phyloP scores from a whole-genome alignment of 2,113 vertebrate genomes.

The Actenoides hombroni region DNA sequence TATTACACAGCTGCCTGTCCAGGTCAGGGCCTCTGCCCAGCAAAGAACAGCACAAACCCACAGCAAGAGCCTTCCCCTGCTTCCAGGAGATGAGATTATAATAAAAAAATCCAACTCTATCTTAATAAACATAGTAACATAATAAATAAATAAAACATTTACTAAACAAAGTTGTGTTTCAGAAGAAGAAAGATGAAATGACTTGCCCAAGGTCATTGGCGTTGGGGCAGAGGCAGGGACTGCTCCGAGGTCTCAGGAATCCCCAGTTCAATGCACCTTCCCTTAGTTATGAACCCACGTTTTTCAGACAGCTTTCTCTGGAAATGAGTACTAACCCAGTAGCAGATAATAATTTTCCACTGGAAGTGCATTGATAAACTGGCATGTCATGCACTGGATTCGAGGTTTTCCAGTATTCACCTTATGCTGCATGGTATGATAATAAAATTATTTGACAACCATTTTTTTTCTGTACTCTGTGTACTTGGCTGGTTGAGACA shows the following conservation, averaged over 20 bases:
- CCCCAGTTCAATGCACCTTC: fast-evolving
- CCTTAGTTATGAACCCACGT: not conserved
- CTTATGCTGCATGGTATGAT: fast-evolving
- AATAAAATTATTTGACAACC: not conserved
- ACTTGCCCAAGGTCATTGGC: not conserved
- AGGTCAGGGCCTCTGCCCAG: not conserved
- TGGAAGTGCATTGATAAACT: not conserved
- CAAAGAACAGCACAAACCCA: not conserved
- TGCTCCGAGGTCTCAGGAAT: not conserved
- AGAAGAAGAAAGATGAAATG: not conserved
- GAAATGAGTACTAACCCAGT: not conserved
- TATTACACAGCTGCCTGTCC: not conserved
- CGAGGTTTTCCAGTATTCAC: not conserved
- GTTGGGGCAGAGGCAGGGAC: not conserved
- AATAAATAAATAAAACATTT: not conserved
- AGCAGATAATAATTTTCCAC: not conserved
- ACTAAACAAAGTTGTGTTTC: not conserved
- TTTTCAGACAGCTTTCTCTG: not conserved
- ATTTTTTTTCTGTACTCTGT: not conserved
- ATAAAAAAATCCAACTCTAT: not conserved
- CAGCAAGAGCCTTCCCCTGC: not conserved
- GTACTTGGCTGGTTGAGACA: not conserved
- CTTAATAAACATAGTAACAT: not conserved
- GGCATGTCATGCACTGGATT: not conserved
- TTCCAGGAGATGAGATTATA: not conserved